These are phyloP conservation scores for Amblyraja radiata DNA, from an alignment of 2,797 vertebrate genomes.

Conservation along the genomic window DNA sequence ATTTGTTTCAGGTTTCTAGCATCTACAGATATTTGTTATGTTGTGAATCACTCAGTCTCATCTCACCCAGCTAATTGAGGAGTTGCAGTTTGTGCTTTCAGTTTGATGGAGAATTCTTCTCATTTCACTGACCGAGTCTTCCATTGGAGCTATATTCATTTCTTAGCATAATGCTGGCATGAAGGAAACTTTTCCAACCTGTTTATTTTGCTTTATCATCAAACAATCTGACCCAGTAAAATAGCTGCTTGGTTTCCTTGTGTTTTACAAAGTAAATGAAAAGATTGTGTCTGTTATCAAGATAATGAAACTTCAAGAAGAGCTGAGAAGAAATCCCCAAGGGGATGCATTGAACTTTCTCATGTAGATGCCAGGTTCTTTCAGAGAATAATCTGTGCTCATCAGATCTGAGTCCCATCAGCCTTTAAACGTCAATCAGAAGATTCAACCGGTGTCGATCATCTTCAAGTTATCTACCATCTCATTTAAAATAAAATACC, in stretches of 20 bases:
- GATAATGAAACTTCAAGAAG: neutral
- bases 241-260: neutral
- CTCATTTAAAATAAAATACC: neutral
- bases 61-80: neutral
- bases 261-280: neutral
- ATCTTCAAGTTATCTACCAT: neutral
- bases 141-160: neutral
- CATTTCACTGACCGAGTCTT: neutral
- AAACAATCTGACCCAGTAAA: neutral
- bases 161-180: neutral
- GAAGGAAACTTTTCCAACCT: neutral
- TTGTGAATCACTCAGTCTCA: too few relatives aligned
- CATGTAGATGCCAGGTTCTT: neutral
- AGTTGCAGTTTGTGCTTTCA: neutral
- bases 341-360: neutral
- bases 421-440: slow-evolving; percentile 7
- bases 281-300: neutral
- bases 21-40: too few relatives aligned
- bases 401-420: neutral
- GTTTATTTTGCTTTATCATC: neutral
- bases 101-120: neutral
- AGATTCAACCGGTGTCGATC: neutral
- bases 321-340: neutral
- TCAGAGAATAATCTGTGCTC: neutral
- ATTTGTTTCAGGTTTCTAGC: too few relatives aligned